These are phyloP conservation scores for Athetis lepigone DNA, from an alignment of 2,888 invertebrate genomes.

Conservation along the genomic window DNA sequence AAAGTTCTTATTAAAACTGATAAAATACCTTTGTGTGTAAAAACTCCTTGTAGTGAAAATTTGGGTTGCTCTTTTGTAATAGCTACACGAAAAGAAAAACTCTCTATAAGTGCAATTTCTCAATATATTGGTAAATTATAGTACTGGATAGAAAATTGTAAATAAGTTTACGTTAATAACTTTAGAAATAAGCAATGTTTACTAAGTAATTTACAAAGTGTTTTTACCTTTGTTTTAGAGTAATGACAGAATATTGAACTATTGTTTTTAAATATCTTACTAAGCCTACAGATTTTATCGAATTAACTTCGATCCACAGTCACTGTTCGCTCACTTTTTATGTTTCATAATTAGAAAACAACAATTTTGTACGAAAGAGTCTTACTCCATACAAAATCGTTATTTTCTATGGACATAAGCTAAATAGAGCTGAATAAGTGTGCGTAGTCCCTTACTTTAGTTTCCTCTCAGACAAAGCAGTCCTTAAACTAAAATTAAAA, in stretches of 20 bases:
- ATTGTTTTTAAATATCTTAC: slow-evolving; percentile 25
- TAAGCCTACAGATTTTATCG: slow-evolving; percentile 12
- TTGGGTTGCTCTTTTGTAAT: slow-evolving; percentile 27
- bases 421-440: too few species aligned
- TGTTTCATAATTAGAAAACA: neutral
- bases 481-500: neutral
- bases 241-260: slow-evolving; percentile 12
- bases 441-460: too few species aligned
- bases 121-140: slow-evolving; percentile 49
- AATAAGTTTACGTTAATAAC: slow-evolving; percentile 39
- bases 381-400: too few species aligned
- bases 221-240: slow-evolving; percentile 25
- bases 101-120: slow-evolving; percentile 69
- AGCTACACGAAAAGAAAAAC: slow-evolving; percentile 42
- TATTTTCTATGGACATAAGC: too few species aligned
- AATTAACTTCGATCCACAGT: slow-evolving; percentile 14
- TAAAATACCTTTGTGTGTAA: slow-evolving; percentile 31
- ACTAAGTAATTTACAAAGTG: slow-evolving; percentile 29
- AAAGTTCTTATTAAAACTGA: slow-evolving; percentile 22
- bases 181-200: slow-evolving; percentile 24
- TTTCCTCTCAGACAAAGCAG: neutral
- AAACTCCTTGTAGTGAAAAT: slow-evolving; percentile 32
- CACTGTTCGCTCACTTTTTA: neutral
- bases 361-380: too few species aligned
- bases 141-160: slow-evolving; percentile 56